Base-by-base conservation (phyloP, 2,113 vertebrate genomes). In the Larimichthys crocea region DNA sequence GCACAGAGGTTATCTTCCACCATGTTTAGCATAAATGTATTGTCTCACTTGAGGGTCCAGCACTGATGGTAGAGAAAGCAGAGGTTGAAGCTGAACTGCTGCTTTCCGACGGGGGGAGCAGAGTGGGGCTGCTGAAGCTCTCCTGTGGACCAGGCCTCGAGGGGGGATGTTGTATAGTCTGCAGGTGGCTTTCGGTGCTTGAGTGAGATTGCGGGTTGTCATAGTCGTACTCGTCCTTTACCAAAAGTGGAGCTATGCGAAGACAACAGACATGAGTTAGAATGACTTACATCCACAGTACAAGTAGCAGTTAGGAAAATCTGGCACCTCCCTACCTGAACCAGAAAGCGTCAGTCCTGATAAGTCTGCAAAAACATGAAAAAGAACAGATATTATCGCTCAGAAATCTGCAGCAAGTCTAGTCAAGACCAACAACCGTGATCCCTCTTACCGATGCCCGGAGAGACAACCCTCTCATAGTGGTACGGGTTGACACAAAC, bases 401-500 rank as follows among this genome's bases (percentile, higher is more conserved):
- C 7, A 35, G 3, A n/a, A 11, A 26, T 3, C 8, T 20, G 19
- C 79, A 61, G 55, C 35, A 60, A 52, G 22, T 55, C 11, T 10
- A 22, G 6, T 20, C 3, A 0, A 5, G 2, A 42, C 20, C 17
- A 31, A 57, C 1, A 57, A 64, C 76, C 3, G 0, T 9, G 44
- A 76, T 5, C 15, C 10, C 31, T 26, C 94, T 96, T 73, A 98
- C 98, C 98, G 17, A 99, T 99, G 87, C 98, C 97, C 67, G 98
- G 97, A 0, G 98, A 99, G 5, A 99, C 98, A 22, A 99, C 98
- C 26, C 98, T 96, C 91, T 99, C 98, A 26, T 99, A 99, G 90
- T 99, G 98, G 94, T 99, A 99, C 0, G 98, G 98, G 49, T 99
- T 99, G 72, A 99, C 98, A 82, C 98, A 99, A 35, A 99, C 98